Evolutionary conservation across 1,140 invertebrate genomes (phyloP).

Genomic region (Bombus sylvicola): DNA sequence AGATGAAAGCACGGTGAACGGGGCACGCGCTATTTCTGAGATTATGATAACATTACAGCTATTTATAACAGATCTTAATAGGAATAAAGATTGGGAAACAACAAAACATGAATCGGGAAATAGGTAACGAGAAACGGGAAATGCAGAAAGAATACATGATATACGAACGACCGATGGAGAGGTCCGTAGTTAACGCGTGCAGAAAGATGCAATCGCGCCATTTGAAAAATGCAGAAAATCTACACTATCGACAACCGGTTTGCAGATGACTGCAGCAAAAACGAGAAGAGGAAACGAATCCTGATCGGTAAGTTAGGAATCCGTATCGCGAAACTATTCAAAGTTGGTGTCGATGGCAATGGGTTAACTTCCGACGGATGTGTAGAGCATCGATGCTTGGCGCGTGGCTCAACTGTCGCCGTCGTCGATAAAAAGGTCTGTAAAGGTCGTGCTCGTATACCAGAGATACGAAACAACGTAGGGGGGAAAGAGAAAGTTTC

Average conservation of each 20-base stretch:
- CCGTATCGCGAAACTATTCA: not conserved
- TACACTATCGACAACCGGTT: not conserved
- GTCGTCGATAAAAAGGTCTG: slow-evolving; percentile 17
- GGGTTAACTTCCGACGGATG: slow-evolving; percentile 35
- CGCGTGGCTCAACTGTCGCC: too few relatives aligned
- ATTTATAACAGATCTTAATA: too few relatives aligned
- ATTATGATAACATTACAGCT: too few relatives aligned
- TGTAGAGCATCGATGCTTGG: not conserved
- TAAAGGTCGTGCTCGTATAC: not conserved
- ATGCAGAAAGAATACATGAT: not conserved
- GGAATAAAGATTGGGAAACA: not conserved
- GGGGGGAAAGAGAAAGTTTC: slow-evolving; percentile 25
- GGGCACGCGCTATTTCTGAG: not conserved
- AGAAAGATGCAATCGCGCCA: not conserved
- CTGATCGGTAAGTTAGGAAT: slow-evolving; percentile 18
- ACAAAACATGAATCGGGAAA: not conserved
- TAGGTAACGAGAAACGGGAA: not conserved
- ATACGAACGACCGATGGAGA: too few relatives aligned
- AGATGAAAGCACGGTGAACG: not conserved
- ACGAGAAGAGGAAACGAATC: not conserved
- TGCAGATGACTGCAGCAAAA: too few relatives aligned
- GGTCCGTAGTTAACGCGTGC: not conserved
- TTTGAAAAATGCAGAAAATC: not conserved
- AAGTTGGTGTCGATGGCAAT: not conserved
- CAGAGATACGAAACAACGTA: not conserved